Percentiles rank a stretch among this genome's conserved stretches.
Evolutionary conservation across 2,797 vertebrate genomes (phyloP).

Genomic region (Rhincodon typus): DNA sequence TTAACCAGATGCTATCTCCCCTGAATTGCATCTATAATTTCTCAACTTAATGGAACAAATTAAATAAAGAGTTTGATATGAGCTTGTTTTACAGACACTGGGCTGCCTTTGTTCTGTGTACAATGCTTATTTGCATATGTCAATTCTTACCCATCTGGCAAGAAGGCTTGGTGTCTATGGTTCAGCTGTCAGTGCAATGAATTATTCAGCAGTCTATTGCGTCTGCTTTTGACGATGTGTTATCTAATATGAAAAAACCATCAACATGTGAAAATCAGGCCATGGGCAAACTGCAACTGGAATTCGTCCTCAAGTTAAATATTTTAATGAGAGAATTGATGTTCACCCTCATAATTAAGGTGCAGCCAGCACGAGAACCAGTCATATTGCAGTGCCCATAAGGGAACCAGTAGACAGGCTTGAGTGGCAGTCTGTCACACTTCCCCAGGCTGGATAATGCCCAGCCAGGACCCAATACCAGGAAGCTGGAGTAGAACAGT

Average conservation of each 20-base stretch:
- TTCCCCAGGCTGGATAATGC: not conserved
- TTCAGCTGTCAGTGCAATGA: constrained; percentile 16
- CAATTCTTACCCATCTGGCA: constrained; percentile 17
- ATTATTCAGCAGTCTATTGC: constrained; percentile 15
- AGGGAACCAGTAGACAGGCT: not conserved
- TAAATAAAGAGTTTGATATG: constrained; percentile 39
- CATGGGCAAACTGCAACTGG: constrained; percentile 21
- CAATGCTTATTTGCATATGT: not conserved
- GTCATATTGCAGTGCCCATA: not conserved
- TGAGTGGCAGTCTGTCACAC: not conserved
- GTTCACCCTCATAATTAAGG: not conserved
- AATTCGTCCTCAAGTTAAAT: constrained; percentile 21
- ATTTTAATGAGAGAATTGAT: constrained; percentile 27
- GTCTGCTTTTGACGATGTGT: not conserved
- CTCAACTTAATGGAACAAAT: constrained; percentile 41
- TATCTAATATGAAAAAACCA: not conserved
- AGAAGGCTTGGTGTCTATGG: not conserved
- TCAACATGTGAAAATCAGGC: constrained; percentile 15
- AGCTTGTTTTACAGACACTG: not conserved
- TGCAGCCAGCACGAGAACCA: not conserved
- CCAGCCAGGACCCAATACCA: not conserved
- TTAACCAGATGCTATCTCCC: constrained; percentile 43
- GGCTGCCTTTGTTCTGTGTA: not conserved
- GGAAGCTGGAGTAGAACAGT: not conserved
- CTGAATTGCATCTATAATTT: constrained; percentile 45